Percentiles rank a stretch among this genome's conserved stretches.
These are phyloP conservation scores for Microtus montanus DNA, from an alignment of 2,113 vertebrate genomes.

Conservation along the genomic window DNA sequence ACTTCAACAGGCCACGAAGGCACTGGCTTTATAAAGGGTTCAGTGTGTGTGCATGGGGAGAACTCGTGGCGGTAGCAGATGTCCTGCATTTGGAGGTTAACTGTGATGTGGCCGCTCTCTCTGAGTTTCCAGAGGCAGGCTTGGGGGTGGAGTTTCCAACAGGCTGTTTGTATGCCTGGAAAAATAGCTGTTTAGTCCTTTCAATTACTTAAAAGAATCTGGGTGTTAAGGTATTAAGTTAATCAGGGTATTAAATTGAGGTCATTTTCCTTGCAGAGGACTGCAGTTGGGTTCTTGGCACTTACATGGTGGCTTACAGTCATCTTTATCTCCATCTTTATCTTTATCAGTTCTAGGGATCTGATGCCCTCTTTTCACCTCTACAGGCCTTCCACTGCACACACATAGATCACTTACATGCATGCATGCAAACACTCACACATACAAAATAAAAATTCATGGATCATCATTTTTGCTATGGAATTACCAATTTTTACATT, in stretches of 20 bases:
- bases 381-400: not conserved
- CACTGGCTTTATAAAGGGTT: not conserved
- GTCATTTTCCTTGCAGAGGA: not conserved
- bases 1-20: not conserved
- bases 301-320: not conserved
- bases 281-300: not conserved
- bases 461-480: not conserved
- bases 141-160: not conserved
- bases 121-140: not conserved
- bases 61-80: fast-evolving
- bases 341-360: not conserved
- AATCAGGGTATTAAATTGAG: no score
- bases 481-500: not conserved
- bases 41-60: not conserved
- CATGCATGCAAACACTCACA: not conserved
- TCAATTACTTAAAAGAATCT: not conserved
- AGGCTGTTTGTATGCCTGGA: not conserved
- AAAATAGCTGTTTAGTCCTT: not conserved
- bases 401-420: not conserved
- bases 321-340: not conserved
- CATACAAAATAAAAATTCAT: not conserved
- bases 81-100: not conserved
- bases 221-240: no score
- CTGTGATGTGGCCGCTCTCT: not conserved
- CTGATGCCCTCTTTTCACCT: not conserved